Evolutionary conservation across 2,797 vertebrate genomes (phyloP).

Genomic region (Dromococcyx pavoninus): DNA sequence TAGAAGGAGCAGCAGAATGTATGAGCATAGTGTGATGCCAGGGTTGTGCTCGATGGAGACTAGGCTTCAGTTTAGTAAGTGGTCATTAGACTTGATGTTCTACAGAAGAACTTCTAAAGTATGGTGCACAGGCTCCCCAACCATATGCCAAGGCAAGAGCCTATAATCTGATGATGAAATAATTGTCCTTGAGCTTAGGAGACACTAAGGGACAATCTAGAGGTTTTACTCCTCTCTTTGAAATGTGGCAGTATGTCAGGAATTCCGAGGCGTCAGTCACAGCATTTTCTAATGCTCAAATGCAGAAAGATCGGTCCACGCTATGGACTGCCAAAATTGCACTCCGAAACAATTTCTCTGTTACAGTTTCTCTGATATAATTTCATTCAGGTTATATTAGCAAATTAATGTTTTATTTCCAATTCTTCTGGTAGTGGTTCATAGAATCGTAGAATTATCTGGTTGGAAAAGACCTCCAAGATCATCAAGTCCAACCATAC

Average conservation of each 20-base stretch:
- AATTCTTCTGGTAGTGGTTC: background rate
- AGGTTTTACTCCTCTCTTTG: background rate
- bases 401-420: background rate
- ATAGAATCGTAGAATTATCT: too few relatives aligned
- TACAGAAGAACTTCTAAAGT: background rate
- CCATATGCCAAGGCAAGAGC: background rate
- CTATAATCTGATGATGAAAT: background rate
- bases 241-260: background rate
- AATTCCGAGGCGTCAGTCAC: background rate
- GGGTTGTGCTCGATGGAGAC: background rate
- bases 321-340: background rate
- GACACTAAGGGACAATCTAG: background rate
- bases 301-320: accelerated
- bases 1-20: background rate
- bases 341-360: background rate
- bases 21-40: background rate
- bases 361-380: accelerated
- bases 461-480: too few relatives aligned
- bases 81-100: background rate
- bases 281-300: background rate
- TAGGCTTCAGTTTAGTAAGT: background rate
- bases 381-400: background rate
- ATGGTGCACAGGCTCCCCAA: background rate
- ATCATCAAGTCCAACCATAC: too few relatives aligned
- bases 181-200: background rate